Percentiles rank a stretch among this genome's conserved stretches.
These are phyloP conservation scores for Lophius americanus DNA, from an alignment of 2,797 vertebrate genomes.

Conservation along the genomic window DNA sequence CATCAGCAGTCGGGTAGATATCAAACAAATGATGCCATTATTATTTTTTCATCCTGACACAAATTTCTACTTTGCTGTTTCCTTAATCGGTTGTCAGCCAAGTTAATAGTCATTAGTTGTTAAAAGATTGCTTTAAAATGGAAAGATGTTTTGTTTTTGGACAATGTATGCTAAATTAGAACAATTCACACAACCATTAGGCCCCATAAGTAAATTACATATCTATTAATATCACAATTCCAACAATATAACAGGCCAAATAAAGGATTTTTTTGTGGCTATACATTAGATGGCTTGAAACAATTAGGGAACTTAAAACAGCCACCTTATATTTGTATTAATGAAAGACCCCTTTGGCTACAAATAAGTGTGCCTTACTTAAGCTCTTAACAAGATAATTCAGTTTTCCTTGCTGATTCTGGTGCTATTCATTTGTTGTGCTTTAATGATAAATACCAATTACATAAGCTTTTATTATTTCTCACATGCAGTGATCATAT, in stretches of 20 bases:
- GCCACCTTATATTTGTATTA: too few relatives aligned
- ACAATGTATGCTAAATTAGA: too few relatives aligned
- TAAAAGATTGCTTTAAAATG: too few relatives aligned
- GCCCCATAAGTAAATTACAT: neutral
- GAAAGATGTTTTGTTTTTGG: too few relatives aligned
- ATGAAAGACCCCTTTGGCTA: neutral
- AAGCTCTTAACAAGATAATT: neutral
- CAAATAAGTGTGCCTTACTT: neutral
- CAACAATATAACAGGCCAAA: neutral
- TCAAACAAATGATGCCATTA: neutral
- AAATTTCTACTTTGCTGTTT: neutral
- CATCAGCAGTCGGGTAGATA: neutral
- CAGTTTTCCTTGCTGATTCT: neutral
- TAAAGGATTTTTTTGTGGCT: neutral
- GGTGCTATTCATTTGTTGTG: neutral
- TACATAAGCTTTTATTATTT: neutral
- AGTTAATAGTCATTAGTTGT: too few relatives aligned
- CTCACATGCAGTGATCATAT: neutral
- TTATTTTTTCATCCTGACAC: slow-evolving; percentile 1
- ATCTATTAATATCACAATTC: neutral
- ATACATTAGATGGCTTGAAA: neutral
- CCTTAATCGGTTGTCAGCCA: too few relatives aligned
- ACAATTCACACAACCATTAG: too few relatives aligned
- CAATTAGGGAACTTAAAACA: neutral
- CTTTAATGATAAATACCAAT: neutral